Evolutionary conservation across 2,113 vertebrate genomes (phyloP), one percentile per base, ranked within the genome.

Genomic region (Cavia porcellus): DNA sequence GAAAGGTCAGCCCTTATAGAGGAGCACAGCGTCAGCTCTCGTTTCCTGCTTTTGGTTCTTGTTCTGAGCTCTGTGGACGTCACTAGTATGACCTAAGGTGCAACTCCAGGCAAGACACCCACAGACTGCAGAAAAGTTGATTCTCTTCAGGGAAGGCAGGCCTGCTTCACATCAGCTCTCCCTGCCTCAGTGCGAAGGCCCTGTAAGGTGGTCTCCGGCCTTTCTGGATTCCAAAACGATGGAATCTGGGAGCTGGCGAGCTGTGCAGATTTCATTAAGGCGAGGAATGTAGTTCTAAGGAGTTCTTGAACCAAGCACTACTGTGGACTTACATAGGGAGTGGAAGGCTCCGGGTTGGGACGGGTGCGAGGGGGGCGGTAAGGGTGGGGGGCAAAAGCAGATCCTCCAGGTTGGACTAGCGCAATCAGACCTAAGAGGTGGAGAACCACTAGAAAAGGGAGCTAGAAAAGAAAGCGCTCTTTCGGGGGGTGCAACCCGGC

Each of bases 221-320:
- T 87, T 92, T 72, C 55, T n/a, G 42, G 57, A 68, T 77, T 96
- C 55, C 93, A 57, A 81, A 85, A 83, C 55, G 52, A 90, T 10
- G 15, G 45, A 68, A 64, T 25, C 66, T 47, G 17, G 28, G 38
- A 38, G 79, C 38, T 8, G 57, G 72, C 5, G n/a, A 74, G 30
- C 17, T 10, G 25, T 11, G n/a, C n/a, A 70, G 82, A 77, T 28
- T 74, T 95, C 59, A 45, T 20, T 11, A 74, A 90, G 66, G 68
- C 32, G n/a, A 96, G 89, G 82, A 47, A 42, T 50, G 82, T n/a
- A n/a, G 50, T 52, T 62, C 92, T 28, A 55, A 82, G n/a, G 61
- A 72, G 74, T 7, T 83, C 66, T 89, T 61, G 61, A 17, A 15
- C 83, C 28, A 30, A 86, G 70, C 47, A 42, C 72, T 81, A 52